Evolutionary conservation across 2,797 vertebrate genomes (phyloP).

Genomic region (Intellagama lesueurii): DNA sequence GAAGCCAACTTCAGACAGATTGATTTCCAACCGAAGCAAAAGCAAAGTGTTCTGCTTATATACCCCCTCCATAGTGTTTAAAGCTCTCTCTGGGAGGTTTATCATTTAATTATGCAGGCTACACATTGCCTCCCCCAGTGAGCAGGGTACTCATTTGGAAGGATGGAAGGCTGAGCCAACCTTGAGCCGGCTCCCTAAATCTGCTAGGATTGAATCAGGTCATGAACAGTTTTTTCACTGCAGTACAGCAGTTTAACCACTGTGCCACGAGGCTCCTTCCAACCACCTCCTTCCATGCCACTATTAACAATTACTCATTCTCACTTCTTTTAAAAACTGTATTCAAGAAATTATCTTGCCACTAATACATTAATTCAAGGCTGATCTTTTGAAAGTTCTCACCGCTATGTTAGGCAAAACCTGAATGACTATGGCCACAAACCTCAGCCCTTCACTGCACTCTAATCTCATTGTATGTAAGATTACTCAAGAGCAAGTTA

Average conservation of each 20-base stretch:
- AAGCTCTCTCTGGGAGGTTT: no score
- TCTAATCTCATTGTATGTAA: neutral
- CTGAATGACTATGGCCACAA: neutral
- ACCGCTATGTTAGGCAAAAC: neutral
- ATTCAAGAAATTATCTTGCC: neutral
- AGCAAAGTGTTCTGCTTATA: no score
- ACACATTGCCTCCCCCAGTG: no score
- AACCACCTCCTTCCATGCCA: neutral
- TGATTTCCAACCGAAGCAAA: no score
- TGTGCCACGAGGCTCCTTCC: neutral
- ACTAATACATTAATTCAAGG: neutral
- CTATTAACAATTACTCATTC: neutral
- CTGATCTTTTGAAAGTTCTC: neutral
- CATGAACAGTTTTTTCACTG: neutral
- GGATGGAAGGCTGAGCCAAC: no score
- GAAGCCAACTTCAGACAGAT: no score
- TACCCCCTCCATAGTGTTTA: no score
- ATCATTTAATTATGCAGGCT: no score
- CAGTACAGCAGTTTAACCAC: no score
- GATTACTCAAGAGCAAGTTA: neutral
- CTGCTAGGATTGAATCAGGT: no score
- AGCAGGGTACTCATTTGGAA: no score
- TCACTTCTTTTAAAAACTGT: neutral
- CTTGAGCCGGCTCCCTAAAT: no score
- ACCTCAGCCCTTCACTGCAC: neutral